Conservation (phyloP, 2,888 invertebrate species). For the Himalopsyche kuldschensis region DNA sequence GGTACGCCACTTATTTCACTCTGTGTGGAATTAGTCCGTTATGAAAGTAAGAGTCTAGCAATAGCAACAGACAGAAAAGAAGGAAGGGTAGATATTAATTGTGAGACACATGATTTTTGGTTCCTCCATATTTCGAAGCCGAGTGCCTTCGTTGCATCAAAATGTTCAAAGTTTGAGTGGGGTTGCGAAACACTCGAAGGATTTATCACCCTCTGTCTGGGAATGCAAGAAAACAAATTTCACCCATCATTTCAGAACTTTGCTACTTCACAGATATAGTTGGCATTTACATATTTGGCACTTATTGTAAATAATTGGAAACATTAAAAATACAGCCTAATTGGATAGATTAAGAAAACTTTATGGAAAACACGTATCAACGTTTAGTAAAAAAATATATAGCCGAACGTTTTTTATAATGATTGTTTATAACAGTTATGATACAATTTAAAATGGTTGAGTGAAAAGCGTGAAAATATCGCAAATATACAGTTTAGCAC, state of each 20-base stretch:
- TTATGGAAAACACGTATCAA: too few relatives aligned
- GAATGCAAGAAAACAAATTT: not conserved
- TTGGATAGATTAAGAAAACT: not conserved
- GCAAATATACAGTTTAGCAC: too few relatives aligned
- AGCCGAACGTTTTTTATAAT: too few relatives aligned
- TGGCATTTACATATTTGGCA: not conserved
- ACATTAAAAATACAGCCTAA: not conserved
- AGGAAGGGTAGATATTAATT: not conserved
- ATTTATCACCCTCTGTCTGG: not conserved
- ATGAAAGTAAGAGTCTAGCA: not conserved
- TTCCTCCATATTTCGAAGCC: not conserved
- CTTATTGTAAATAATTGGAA: not conserved
- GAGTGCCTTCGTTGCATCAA: not conserved
- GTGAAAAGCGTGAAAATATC: too few relatives aligned
- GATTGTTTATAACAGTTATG: too few relatives aligned
- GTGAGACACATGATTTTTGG: not conserved
- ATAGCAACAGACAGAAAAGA: not conserved
- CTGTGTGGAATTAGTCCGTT: not conserved
- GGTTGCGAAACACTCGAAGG: not conserved
- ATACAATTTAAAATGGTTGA: too few relatives aligned
- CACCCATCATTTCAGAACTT: not conserved
- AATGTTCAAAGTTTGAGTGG: not conserved
- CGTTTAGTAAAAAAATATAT: too few relatives aligned
- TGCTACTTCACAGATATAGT: not conserved
- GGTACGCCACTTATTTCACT: not conserved